phyloP scores from a whole-genome alignment of 1,140 invertebrate genomes.

The Branchinecta lynchi region DNA sequence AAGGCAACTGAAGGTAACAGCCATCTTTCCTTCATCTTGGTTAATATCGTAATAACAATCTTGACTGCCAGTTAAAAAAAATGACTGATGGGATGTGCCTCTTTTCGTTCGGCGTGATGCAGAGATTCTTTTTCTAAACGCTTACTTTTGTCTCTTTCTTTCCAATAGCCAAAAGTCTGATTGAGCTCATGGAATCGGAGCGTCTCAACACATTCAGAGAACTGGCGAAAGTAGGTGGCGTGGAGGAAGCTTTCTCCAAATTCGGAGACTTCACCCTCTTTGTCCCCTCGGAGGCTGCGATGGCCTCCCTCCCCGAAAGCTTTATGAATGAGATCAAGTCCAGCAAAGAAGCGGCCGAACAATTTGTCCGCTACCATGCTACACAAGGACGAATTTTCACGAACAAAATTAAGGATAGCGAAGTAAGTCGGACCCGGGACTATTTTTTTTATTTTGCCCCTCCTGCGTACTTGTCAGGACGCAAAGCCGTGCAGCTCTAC shows the following conservation, averaged over 20 bases:
- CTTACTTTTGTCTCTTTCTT: constrained; percentile 14
- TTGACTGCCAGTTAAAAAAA: neutral
- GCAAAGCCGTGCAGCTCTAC: no score
- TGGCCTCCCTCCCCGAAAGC: constrained; percentile 30
- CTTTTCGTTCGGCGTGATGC: neutral
- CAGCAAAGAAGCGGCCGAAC: constrained; percentile 30
- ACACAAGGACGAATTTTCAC: constrained; percentile 29
- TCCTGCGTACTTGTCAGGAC: no score
- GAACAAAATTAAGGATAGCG: constrained; percentile 32
- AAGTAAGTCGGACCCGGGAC: constrained; percentile 25
- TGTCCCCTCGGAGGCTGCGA: constrained; percentile 38
- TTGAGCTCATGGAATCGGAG: constrained; percentile 30
- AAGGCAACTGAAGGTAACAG: no score
- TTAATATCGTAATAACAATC: neutral
- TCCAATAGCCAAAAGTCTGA: constrained; percentile 30
- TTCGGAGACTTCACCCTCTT: constrained; percentile 38
- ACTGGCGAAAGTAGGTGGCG: constrained; percentile 31
- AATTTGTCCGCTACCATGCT: constrained; percentile 32
- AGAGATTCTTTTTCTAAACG: neutral
- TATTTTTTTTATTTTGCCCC: neutral
- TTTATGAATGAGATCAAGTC: constrained; percentile 28
- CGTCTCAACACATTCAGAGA: constrained; percentile 31
- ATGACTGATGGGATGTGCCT: neutral
- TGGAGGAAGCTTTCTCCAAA: constrained; percentile 32
- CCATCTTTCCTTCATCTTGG: no score